These are phyloP conservation scores for Pao palembangensis DNA, from an alignment of 2,113 vertebrate genomes.

Conservation along the genomic window DNA sequence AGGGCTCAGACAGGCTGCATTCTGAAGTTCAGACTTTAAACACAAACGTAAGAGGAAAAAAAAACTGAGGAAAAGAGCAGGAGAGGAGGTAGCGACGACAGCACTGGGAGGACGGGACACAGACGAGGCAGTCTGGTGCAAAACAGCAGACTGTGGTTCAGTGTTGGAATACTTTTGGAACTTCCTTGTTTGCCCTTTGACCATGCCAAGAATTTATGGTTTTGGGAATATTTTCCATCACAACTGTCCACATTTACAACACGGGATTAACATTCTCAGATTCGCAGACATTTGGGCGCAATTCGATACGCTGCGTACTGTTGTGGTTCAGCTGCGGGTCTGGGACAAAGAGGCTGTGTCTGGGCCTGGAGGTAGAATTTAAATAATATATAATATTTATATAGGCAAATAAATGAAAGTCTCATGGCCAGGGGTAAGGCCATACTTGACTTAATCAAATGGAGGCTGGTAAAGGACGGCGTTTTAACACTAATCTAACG, in stretches of 20 bases:
- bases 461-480: no score
- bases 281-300: constrained; percentile 23
- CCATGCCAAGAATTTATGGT: constrained; percentile 21
- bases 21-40: constrained; percentile 53
- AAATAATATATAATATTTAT: background rate
- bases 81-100: constrained; percentile 17
- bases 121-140: background rate
- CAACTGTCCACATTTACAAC: constrained; percentile 22
- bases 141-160: constrained; percentile 23
- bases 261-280: constrained; percentile 18
- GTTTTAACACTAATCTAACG: no score
- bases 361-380: background rate
- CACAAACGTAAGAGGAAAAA: constrained; percentile 38
- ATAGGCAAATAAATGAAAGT: no score
- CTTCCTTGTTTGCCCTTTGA: constrained; percentile 21
- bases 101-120: constrained; percentile 7
- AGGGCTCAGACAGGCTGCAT: constrained; percentile 51
- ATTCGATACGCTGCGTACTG: constrained; percentile 19
- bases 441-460: no score
- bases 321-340: constrained; percentile 29
- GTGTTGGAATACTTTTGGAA: constrained; percentile 28
- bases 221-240: constrained; percentile 28
- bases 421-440: no score
- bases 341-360: constrained; percentile 7
- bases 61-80: constrained; percentile 3